Base-by-base conservation (phyloP, 2,113 vertebrate species). In the Alligator mississippiensis region DNA sequence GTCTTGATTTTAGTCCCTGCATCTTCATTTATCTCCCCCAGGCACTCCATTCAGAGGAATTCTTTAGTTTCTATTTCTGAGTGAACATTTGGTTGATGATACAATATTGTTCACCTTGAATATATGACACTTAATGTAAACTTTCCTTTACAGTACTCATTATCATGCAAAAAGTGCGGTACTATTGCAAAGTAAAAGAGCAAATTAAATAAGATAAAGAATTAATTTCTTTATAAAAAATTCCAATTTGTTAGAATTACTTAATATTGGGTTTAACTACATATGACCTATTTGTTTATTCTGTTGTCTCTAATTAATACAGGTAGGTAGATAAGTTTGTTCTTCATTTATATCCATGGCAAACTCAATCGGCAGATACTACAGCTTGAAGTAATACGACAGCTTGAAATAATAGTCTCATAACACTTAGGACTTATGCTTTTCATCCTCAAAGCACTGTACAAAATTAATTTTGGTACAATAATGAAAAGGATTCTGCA, bases 251-350 rank as follows among this genome's bases (percentile, higher is more conserved):
- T 14, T 77, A 70, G 27, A 7, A 16, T 38, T 80, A 47, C 34
- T 92, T 90, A 21, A 80, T 90, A 27, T 13, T 3, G 54, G 17
- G 11, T 21, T 12, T 38, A 72, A 72, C 21, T 11, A 24, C 68
- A 38, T 24, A 22, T 34, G 30, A 34, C 5, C 68, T 72, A 72
- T 18, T 72, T 47, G 30, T 22, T 72, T 24, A 72, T 18, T 14
- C 34, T 72, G 21, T 6, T 72, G 30, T 22, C 25, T 24, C 84
- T 30, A n/a, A 24, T 21, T 60, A 60, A 16, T 19, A 63, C 59
- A 70, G 30, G 79, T 5, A 3, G 2, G 0, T 0, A 28, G 27
- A 9, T 62, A 1, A 4, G 1, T 63, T 84, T 62, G 1, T 3
- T 47, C 24, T 80, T 59, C 58, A 58, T 2, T 30, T 63, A 54